These are phyloP conservation scores for Meteorus colon DNA, from an alignment of 2,888 invertebrate genomes.

Conservation along the genomic window DNA sequence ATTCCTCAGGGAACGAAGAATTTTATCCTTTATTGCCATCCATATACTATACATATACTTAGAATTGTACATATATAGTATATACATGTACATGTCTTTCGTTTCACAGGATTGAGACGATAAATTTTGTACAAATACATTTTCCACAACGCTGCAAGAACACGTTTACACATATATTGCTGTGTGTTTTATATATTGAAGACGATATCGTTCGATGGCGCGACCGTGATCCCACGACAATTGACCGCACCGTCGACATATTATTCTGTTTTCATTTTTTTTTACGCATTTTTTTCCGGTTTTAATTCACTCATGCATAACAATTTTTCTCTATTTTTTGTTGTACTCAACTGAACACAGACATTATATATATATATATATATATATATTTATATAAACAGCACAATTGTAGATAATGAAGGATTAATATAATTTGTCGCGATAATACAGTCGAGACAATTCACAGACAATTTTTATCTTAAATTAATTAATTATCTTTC, in stretches of 20 bases:
- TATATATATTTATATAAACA: too few relatives aligned
- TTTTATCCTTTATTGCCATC: neutral
- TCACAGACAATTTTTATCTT: neutral
- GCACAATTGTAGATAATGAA: too few relatives aligned
- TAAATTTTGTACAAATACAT: slow-evolving; percentile 24
- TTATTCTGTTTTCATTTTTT: slow-evolving; percentile 17
- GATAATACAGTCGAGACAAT: too few relatives aligned
- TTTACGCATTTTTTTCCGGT: neutral
- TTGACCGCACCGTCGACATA: slow-evolving; percentile 20
- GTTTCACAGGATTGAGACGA: slow-evolving; percentile 23
- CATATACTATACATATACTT: slow-evolving; percentile 8
- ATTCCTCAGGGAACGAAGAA: neutral
- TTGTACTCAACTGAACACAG: neutral
- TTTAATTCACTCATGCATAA: neutral
- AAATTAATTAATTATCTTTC: too few relatives aligned
- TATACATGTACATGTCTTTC: neutral
- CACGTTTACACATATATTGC: slow-evolving; percentile 7
- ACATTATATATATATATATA: too few relatives aligned
- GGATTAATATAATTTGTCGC: too few relatives aligned
- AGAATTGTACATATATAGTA: neutral
- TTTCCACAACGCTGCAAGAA: slow-evolving; percentile 26
- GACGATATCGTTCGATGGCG: slow-evolving; percentile 39
- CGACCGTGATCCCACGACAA: slow-evolving; percentile 30
- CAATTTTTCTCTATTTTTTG: slow-evolving; percentile 13
- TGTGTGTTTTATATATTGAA: slow-evolving; percentile 14